A percentile compares a stretch with the other conserved stretches of the same genome.
These are phyloP conservation scores for Pelosia muscerda DNA, from an alignment of 2,888 invertebrate species.

Conservation along the genomic window DNA sequence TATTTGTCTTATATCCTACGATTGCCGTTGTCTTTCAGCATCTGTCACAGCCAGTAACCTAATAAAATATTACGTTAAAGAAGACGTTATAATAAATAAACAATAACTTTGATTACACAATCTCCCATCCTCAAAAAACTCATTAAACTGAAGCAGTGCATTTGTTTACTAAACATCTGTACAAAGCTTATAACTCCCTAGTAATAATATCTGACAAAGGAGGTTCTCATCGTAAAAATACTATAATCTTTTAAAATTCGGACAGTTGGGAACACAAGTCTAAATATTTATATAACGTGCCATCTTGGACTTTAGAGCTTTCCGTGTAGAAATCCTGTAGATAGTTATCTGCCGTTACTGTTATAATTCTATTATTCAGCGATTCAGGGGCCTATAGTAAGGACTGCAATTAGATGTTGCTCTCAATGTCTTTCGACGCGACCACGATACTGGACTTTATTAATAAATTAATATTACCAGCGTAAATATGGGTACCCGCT, in stretches of 20 bases:
- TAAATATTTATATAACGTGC: conserved; percentile 77
- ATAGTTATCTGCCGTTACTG: no score
- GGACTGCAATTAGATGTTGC: no score
- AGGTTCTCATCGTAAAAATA: conserved; percentile 80
- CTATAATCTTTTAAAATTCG: conserved; percentile 63
- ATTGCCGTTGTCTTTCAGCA: no score
- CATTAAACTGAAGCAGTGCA: conserved; percentile 34
- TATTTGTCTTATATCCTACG: no score
- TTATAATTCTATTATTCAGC: no score
- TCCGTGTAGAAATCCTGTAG: no score
- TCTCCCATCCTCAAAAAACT: conserved; percentile 34
- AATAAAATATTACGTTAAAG: neutral
- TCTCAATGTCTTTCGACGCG: no score
- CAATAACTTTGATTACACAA: conserved; percentile 9
- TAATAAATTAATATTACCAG: no score
- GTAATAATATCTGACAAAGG: conserved; percentile 46
- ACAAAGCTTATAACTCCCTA: conserved; percentile 32
- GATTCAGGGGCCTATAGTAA: no score
- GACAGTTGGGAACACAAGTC: conserved; percentile 58
- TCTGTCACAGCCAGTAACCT: neutral
- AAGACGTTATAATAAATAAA: neutral
- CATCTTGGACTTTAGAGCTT: conserved; percentile 63
- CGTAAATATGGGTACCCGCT: no score
- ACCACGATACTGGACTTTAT: no score
- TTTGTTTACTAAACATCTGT: conserved; percentile 50